These are phyloP conservation scores for Diadumene lineata DNA, from an alignment of 92 coral and sea anemone species.

Conservation along the genomic window DNA sequence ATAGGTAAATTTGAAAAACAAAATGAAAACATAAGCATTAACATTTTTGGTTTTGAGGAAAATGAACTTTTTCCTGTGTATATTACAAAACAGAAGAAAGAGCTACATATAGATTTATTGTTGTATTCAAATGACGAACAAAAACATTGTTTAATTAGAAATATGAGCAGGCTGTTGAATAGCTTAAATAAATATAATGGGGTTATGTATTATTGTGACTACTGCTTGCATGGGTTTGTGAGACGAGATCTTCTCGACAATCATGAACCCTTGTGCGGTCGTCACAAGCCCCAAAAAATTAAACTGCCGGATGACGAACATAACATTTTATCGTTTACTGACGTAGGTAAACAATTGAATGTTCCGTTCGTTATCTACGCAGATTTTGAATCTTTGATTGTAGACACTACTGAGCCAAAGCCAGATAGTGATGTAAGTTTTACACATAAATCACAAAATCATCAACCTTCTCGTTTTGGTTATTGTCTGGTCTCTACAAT, in stretches of 20 bases:
- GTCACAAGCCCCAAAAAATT: slow-evolving; percentile 42
- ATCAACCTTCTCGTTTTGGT: slow-evolving; percentile 40
- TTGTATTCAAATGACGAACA: slow-evolving; percentile 10
- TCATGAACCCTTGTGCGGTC: slow-evolving; percentile 49
- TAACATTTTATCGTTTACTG: too few species aligned
- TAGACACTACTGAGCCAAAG: too few species aligned
- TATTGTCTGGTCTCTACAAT: slow-evolving; percentile 8
- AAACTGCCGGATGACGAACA: slow-evolving; percentile 35
- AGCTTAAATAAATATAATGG: slow-evolving; percentile 16
- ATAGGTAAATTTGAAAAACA: slow-evolving; percentile 29
- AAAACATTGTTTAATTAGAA: slow-evolving; percentile 34
- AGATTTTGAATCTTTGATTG: too few species aligned
- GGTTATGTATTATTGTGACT: slow-evolving; percentile 32
- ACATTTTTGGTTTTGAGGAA: too few species aligned
- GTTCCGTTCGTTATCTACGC: too few species aligned
- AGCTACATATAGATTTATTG: slow-evolving; percentile 31
- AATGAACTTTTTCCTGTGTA: slow-evolving; percentile 27
- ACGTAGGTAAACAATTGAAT: too few species aligned
- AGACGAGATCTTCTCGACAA: slow-evolving; percentile 36
- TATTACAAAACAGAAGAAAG: slow-evolving; percentile 23
- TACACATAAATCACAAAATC: too few species aligned
- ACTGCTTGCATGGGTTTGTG: slow-evolving; percentile 52
- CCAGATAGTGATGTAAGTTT: too few species aligned
- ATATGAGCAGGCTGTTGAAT: slow-evolving; percentile 14
- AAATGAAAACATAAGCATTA: slow-evolving; percentile 20